Evolutionary conservation across 2,888 invertebrate species (phyloP), one percentile per base, ranked within the genome.

Genomic region (Cetonia aurata): DNA sequence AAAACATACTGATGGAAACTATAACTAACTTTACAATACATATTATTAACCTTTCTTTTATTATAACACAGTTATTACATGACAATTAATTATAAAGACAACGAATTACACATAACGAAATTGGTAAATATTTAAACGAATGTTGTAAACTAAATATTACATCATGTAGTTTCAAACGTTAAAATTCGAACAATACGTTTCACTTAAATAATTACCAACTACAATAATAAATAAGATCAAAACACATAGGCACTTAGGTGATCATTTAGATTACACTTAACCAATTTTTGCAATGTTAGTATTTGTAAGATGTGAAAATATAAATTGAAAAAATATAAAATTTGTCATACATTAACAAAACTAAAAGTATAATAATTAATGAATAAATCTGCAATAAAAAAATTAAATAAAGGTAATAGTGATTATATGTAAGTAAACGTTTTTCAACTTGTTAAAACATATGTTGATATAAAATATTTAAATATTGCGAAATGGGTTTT

Each of bases 211-310:
- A 37, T 65, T 50, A 65, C 62, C 50, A 65, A 65, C 37, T 65
- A 50, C 10, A 65, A 48, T 65, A 65, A 65, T 65, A 65, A 65
- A 65, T 65, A 65, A 65, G 46, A 65, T 37, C 62, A 65, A 65
- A 65, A 65, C 62, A 69, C 53, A 62, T 69, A 75, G 75, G 75
- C 75, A 75, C 75, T 75, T 75, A 68, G 75, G 75, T 75, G 75
- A 72, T 72, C 50, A 48, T 68, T 71, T 44, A 42, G 69, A 69
- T 53, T 53, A 60, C 52, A 69, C 41, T 66, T 71, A 67, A 55
- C 52, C 71, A 67, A 67, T 67, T 55, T 60, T 60, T 42, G 67
- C 66, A 67, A 67, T 69, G 60, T 52, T 65, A 65, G 62, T 65
- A 65, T 65, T 65, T 65, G 15, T 65, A 65, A 65, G 37, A 65